Base-by-base conservation (phyloP, 2,797 vertebrate species). In the Kryptopterus vitreolus region DNA sequence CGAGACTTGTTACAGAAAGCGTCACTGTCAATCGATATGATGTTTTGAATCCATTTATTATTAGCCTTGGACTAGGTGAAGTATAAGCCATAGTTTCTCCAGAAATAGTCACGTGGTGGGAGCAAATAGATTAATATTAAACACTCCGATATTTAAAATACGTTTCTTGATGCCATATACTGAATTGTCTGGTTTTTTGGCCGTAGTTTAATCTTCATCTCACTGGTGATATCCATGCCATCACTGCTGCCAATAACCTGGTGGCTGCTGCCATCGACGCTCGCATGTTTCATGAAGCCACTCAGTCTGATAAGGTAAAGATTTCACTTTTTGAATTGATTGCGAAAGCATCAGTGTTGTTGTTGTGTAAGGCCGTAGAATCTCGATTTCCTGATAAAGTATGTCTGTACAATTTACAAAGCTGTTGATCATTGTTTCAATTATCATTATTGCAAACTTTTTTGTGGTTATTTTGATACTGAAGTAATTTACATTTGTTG, bases 191-290 rank as follows among this genome's bases (percentile, higher is more conserved):
- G 4, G 7, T 6, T 43, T 7, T 43, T 72, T 20, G 75, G 0
- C 50, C 88, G 90, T 72, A 99, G 98, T 99, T 99, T 89, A 99
- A 99, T 90, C 98, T 99, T 76, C 98, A 99, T 87, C 97, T 99
- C 83, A 99, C 98, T 0, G 98, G 98, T 31, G 98, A 99, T 88
- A 98, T 99, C 89, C 98, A 99, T 0, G 98, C 98, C 88, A 98
- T 99, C 90, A 99, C 98, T 3, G 98, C 98, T 29, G 94, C 98
- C 63, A 99, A 98, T 88, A 99, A 99, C 89, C 89, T 99, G 46
- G 96, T 99, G 0, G 96, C 98, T 57, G 98, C 98, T 0, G 96
- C 98, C 78, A 86, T 99, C 0, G 98, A 99, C 0, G 95, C 97
- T 0, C 96, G 97, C 48, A 96, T 99, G 5, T 99, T 98, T 91